Evolutionary conservation across 2,888 invertebrate species (phyloP).

Genomic region (Podotricha telesiphe): DNA sequence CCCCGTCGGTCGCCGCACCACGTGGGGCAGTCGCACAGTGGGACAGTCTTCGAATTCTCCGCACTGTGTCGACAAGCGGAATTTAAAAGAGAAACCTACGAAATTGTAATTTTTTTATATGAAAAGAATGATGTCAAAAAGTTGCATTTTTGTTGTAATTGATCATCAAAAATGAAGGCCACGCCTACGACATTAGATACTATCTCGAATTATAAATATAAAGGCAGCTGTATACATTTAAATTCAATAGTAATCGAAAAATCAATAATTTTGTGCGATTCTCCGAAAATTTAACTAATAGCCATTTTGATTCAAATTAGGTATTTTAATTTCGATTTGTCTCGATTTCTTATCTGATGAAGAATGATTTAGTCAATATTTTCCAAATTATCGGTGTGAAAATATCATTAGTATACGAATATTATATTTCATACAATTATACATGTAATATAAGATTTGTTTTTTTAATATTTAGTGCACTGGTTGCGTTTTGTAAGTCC

Average conservation of each 20-base stretch:
- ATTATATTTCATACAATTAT: neutral
- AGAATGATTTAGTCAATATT: neutral
- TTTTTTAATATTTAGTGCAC: neutral
- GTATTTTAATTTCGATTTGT: too few species aligned
- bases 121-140: neutral
- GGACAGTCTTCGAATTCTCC: constrained; percentile 79
- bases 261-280: neutral
- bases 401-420: constrained; percentile 13
- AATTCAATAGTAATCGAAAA: too few species aligned
- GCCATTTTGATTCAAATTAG: too few species aligned
- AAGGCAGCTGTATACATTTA: too few species aligned
- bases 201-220: too few species aligned
- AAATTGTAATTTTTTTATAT: constrained; percentile 64
- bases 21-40: constrained; percentile 76
- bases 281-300: too few species aligned
- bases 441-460: neutral
- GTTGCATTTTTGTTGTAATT: too few species aligned
- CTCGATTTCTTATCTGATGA: too few species aligned
- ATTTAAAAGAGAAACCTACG: constrained; percentile 67
- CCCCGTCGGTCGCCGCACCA: constrained; percentile 66
- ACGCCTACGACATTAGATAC: too few species aligned
- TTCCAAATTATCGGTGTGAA: neutral
- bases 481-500: constrained; percentile 8
- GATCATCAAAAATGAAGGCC: too few species aligned
- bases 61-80: constrained; percentile 70